Conservation (phyloP, 1,140 invertebrate species). For the Lasaia peninsularis region DNA sequence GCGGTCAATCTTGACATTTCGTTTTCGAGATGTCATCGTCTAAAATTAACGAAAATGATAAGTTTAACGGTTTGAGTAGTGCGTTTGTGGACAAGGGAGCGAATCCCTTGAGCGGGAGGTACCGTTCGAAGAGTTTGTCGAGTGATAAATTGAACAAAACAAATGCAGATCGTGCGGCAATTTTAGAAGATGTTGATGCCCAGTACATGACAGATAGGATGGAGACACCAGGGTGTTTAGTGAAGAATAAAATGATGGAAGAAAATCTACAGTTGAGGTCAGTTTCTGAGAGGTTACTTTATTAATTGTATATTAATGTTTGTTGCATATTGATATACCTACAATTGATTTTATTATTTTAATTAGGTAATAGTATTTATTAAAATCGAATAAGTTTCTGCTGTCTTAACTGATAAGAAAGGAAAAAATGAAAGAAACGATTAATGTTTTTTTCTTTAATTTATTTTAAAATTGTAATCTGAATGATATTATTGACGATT, state of each 20-base stretch:
- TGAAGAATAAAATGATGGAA: conserved; percentile 56
- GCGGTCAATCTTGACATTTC: conserved; percentile 53
- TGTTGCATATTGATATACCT: too few species aligned
- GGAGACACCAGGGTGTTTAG: conserved; percentile 65
- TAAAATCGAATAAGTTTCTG: background rate
- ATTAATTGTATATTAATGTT: too few species aligned
- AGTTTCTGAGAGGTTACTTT: background rate
- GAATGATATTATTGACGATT: too few species aligned
- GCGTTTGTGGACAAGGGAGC: conserved; percentile 55
- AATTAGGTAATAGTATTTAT: background rate
- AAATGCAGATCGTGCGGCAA: conserved; percentile 62
- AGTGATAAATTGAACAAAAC: conserved; percentile 69
- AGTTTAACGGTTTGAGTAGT: conserved; percentile 61
- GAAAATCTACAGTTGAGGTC: conserved; percentile 45
- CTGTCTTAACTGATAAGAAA: background rate
- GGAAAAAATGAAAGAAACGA: too few species aligned
- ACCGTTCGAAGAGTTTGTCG: conserved; percentile 67
- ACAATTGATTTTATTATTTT: background rate
- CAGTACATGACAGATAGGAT: conserved; percentile 57
- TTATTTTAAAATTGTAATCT: too few species aligned
- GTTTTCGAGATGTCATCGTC: conserved; percentile 61
- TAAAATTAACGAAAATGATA: conserved; percentile 61
- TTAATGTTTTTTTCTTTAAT: too few species aligned
- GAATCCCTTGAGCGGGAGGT: conserved; percentile 50
- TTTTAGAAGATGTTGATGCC: conserved; percentile 64